phyloP scores from a whole-genome alignment of 2,888 invertebrate genomes.

The Polylopha cassiicola region DNA sequence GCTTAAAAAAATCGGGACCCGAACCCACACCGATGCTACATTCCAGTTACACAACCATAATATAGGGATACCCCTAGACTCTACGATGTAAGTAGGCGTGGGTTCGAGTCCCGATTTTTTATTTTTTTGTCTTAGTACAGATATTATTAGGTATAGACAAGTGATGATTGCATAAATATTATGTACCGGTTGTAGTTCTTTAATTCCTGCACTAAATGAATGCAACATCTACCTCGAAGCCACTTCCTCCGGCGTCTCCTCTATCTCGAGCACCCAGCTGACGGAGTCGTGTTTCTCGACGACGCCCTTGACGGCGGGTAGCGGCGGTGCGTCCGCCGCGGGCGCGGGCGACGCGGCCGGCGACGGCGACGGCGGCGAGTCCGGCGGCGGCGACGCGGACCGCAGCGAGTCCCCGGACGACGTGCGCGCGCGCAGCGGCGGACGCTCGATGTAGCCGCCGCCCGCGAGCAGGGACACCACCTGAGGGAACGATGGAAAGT shows the following conservation, averaged over 20 bases:
- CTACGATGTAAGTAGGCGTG: no score
- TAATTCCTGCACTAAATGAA: not conserved
- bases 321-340: conserved; percentile 77
- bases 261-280: conserved; percentile 90
- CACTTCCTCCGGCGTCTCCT: conserved; percentile 83
- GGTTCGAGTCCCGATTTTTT: no score
- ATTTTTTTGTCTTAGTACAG: no score
- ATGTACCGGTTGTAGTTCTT: no score
- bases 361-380: conserved; percentile 62
- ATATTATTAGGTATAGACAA: no score
- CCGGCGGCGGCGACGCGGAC: conserved; percentile 58
- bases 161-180: no score
- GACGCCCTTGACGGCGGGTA: conserved; percentile 88
- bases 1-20: no score
- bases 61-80: no score
- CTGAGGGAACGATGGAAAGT: conserved; percentile 77
- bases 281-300: conserved; percentile 92
- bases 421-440: conserved; percentile 59
- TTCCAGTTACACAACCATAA: no score
- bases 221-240: conserved; percentile 69
- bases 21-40: no score
- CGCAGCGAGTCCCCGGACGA: conserved; percentile 62
- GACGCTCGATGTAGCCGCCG: conserved; percentile 61
- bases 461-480: conserved; percentile 66
- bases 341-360: conserved; percentile 57